These are phyloP conservation scores for Galemys pyrenaicus DNA, from an alignment of 2,113 vertebrate genomes.

Conservation along the genomic window DNA sequence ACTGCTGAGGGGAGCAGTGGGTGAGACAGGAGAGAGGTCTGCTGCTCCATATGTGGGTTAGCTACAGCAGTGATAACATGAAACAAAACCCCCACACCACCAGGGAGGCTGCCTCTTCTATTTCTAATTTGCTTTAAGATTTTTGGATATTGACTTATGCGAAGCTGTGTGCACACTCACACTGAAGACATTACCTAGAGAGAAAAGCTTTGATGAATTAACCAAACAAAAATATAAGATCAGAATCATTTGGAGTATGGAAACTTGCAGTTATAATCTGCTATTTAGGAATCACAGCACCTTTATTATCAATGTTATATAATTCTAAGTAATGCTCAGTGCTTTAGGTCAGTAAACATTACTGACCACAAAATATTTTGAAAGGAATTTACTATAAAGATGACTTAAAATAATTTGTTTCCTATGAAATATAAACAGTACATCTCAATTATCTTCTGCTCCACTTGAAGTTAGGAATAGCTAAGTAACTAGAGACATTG, in stretches of 20 bases:
- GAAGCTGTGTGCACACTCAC: not conserved
- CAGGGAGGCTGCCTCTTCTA: not conserved
- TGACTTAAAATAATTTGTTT: not conserved
- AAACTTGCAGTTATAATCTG: not conserved
- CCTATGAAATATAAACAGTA: not conserved
- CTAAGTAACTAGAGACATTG: not conserved
- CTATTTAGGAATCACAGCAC: not conserved
- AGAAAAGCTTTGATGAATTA: not conserved
- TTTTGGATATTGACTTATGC: not conserved
- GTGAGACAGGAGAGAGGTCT: too few species aligned
- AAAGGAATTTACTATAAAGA: not conserved
- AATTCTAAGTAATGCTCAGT: not conserved
- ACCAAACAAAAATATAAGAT: not conserved
- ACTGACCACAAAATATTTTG: not conserved
- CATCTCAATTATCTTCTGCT: accelerated
- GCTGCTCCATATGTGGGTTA: too few species aligned
- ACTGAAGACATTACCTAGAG: not conserved
- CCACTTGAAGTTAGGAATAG: not conserved
- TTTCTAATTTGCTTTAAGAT: not conserved
- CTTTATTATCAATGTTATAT: not conserved
- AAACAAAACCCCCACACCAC: too few species aligned
- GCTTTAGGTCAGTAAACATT: not conserved
- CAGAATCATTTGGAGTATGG: not conserved
- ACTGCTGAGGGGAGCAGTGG: too few species aligned
- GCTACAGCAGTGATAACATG: too few species aligned